These are phyloP conservation scores for Oreochromis aureus DNA, from an alignment of 2,113 vertebrate genomes.

Conservation along the genomic window DNA sequence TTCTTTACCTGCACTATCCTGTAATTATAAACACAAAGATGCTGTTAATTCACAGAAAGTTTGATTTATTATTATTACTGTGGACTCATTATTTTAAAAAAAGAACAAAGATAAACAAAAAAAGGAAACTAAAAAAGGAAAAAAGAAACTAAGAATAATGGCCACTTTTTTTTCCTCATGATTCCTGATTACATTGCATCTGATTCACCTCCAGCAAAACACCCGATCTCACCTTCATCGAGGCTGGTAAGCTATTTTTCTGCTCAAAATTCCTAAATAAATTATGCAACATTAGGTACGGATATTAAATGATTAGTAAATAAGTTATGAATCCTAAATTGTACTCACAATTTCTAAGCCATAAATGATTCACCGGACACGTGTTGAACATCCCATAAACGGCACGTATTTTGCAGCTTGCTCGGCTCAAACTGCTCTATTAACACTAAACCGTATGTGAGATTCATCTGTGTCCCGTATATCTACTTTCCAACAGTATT, in stretches of 20 bases:
- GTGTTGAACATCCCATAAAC: neutral
- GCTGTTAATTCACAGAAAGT: neutral
- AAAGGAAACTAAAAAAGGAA: neutral
- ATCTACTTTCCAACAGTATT: neutral
- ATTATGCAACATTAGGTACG: neutral
- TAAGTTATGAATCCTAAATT: slow-evolving; percentile 34
- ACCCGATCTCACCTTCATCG: neutral
- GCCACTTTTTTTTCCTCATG: neutral
- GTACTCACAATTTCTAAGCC: slow-evolving; percentile 2
- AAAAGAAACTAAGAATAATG: neutral
- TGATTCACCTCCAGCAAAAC: neutral
- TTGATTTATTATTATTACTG: neutral
- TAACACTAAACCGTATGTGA: neutral
- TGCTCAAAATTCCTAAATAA: neutral
- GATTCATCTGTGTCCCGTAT: neutral
- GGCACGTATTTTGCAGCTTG: neutral
- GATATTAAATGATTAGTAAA: slow-evolving; percentile 16
- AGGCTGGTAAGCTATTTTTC: neutral
- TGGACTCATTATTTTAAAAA: fast-evolving
- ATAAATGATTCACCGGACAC: slow-evolving; percentile 23
- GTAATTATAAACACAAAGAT: neutral
- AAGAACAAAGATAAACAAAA: neutral
- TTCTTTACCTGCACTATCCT: neutral
- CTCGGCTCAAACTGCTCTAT: neutral
- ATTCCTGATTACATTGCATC: neutral